Conservation (phyloP, 2,888 invertebrate species). For the Entomobrya proxima region DNA sequence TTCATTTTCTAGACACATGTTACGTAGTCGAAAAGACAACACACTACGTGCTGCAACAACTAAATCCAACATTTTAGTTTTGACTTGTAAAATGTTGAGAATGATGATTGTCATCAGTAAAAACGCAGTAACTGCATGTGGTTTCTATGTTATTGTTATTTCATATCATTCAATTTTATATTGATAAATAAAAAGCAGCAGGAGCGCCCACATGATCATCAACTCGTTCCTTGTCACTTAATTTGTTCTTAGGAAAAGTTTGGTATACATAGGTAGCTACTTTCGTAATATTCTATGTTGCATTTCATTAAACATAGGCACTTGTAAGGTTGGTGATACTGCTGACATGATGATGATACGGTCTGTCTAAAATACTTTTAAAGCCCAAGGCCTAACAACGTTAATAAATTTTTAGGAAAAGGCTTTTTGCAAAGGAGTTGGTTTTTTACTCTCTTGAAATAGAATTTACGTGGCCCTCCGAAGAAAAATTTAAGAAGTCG, state of each 20-base stretch:
- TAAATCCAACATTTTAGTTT: not conserved
- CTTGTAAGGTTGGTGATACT: slow-evolving; percentile 30
- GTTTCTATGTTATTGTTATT: slow-evolving; percentile 1
- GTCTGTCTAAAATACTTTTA: slow-evolving; percentile 52
- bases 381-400: slow-evolving; percentile 56
- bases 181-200: slow-evolving; percentile 47
- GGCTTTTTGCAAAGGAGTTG: not conserved
- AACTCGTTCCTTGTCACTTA: slow-evolving; percentile 4
- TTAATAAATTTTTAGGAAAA: slow-evolving; percentile 25
- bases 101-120: not conserved
- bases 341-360: slow-evolving; percentile 57
- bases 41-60: not conserved
- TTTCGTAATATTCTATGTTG: no score
- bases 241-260: slow-evolving; percentile 24
- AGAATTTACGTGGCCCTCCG: slow-evolving; percentile 31
- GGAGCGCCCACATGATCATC: slow-evolving; percentile 55
- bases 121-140: not conserved
- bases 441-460: not conserved
- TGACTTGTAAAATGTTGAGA: not conserved
- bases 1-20: not conserved
- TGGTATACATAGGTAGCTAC: not conserved
- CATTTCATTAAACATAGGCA: not conserved
- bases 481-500: not conserved
- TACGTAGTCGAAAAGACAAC: not conserved
- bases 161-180: slow-evolving; percentile 43